A percentile compares a stretch with the other conserved stretches of the same genome.
Conservation (phyloP, 1,140 invertebrate species). For the Drosophila insularis region DNA sequence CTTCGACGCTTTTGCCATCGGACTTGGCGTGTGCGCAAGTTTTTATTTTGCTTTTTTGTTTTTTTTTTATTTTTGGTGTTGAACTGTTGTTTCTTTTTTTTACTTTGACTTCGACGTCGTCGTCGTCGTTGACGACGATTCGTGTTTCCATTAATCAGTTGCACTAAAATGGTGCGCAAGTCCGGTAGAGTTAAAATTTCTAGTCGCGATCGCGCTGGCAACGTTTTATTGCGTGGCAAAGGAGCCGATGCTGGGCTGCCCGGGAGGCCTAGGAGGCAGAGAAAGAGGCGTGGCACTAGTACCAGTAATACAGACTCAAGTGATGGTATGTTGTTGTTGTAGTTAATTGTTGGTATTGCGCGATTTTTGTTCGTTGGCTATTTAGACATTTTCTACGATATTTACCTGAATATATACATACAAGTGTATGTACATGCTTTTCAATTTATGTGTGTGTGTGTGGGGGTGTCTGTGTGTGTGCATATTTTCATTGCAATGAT, state of each 20-base stretch:
- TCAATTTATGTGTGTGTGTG: slow-evolving; percentile 1
- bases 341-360: slow-evolving; percentile 48
- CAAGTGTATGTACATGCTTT: neutral
- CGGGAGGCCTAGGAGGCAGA: slow-evolving; percentile 27
- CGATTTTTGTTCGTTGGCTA: slow-evolving; percentile 30
- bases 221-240: slow-evolving; percentile 68
- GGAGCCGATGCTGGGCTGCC: slow-evolving; percentile 15
- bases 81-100: slow-evolving; percentile 34
- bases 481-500: neutral
- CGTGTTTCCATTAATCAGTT: slow-evolving; percentile 74
- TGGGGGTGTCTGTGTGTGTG: neutral
- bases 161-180: slow-evolving; percentile 80
- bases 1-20: slow-evolving; percentile 15
- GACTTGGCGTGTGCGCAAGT: slow-evolving; percentile 37
- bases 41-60: neutral
- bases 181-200: slow-evolving; percentile 79
- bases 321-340: slow-evolving; percentile 49
- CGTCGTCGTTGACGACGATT: slow-evolving; percentile 38
- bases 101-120: no score
- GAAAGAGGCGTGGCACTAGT: slow-evolving; percentile 46
- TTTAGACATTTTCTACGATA: slow-evolving; percentile 39
- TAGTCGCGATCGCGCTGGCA: slow-evolving; percentile 56
- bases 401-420: slow-evolving; percentile 19
- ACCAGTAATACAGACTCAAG: slow-evolving; percentile 65
- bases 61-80: slow-evolving; percentile 20